phyloP scores from a whole-genome alignment of 2,888 invertebrate species.

The Leptopterna dolabrata region DNA sequence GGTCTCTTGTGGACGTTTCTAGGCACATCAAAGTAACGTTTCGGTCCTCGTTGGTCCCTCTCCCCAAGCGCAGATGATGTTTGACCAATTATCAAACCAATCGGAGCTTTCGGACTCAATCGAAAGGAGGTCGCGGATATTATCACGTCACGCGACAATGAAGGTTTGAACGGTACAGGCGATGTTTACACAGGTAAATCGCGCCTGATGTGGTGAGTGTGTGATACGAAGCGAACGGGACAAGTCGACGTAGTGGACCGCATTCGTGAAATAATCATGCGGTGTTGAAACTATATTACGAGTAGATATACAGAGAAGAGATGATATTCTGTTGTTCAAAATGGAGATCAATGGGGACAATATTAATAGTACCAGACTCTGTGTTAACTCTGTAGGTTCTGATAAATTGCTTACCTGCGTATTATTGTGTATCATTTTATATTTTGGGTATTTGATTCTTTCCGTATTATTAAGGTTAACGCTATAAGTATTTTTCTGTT shows the following conservation, averaged over 20 bases:
- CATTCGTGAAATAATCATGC: too few relatives aligned
- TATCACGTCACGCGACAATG: background rate
- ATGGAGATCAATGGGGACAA: too few relatives aligned
- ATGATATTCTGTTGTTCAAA: too few relatives aligned
- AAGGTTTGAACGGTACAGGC: background rate
- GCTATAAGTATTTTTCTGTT: too few relatives aligned
- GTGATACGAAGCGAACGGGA: background rate
- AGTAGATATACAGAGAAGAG: too few relatives aligned
- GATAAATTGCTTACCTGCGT: too few relatives aligned
- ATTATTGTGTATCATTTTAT: too few relatives aligned
- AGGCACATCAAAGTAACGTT: background rate
- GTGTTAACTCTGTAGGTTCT: too few relatives aligned
- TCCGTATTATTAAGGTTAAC: too few relatives aligned
- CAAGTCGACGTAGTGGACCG: background rate
- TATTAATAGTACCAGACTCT: too few relatives aligned
- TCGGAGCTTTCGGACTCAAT: background rate
- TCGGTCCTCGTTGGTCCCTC: background rate
- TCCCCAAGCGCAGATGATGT: background rate
- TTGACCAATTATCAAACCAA: constrained; percentile 1
- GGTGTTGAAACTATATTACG: too few relatives aligned
- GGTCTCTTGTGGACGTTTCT: background rate
- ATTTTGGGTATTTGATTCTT: too few relatives aligned
- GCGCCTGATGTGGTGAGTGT: background rate
- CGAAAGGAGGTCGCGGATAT: background rate
- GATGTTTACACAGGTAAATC: background rate